Evolutionary conservation across 2,888 invertebrate species (phyloP).

Genomic region (Hemicrepidius hirtus): DNA sequence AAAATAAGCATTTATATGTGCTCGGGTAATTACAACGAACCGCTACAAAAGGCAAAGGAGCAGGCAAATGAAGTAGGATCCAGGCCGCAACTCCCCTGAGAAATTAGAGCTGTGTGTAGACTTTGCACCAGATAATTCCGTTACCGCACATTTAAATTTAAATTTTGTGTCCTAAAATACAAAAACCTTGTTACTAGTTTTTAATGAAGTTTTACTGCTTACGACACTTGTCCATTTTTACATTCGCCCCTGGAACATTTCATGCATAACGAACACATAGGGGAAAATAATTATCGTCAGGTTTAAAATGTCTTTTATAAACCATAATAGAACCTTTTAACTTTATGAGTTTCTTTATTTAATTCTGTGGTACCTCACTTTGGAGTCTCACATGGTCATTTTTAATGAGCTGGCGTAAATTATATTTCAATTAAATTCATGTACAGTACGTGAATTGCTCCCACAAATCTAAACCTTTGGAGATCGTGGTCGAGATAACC

Average conservation of each 20-base stretch:
- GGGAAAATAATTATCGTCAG: too few species aligned
- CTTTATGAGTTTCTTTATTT: too few species aligned
- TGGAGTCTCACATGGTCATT: too few species aligned
- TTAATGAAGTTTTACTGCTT: conserved; percentile 46
- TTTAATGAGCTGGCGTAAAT: too few species aligned
- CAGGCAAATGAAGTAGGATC: conserved; percentile 52
- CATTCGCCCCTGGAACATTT: not conserved
- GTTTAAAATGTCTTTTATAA: too few species aligned
- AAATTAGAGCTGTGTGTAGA: conserved; percentile 52
- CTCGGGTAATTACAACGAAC: conserved; percentile 49
- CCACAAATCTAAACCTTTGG: too few species aligned
- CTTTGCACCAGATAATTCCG: conserved; percentile 52
- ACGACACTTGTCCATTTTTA: conserved; percentile 11
- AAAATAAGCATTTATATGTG: conserved; percentile 50
- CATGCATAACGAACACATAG: not conserved
- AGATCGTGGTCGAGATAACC: too few species aligned
- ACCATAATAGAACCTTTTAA: too few species aligned
- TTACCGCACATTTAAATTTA: conserved; percentile 53
- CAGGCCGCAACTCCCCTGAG: conserved; percentile 51
- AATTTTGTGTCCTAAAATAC: conserved; percentile 51
- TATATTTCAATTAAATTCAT: too few species aligned
- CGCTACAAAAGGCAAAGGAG: conserved; percentile 52
- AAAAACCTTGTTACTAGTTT: conserved; percentile 51
- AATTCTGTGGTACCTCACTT: too few species aligned
- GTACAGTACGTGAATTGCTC: too few species aligned